Percentiles rank a stretch among this genome's conserved stretches.
These are phyloP conservation scores for Eulemur rubriventer DNA, from an alignment of 2,797 vertebrate genomes.

Conservation along the genomic window DNA sequence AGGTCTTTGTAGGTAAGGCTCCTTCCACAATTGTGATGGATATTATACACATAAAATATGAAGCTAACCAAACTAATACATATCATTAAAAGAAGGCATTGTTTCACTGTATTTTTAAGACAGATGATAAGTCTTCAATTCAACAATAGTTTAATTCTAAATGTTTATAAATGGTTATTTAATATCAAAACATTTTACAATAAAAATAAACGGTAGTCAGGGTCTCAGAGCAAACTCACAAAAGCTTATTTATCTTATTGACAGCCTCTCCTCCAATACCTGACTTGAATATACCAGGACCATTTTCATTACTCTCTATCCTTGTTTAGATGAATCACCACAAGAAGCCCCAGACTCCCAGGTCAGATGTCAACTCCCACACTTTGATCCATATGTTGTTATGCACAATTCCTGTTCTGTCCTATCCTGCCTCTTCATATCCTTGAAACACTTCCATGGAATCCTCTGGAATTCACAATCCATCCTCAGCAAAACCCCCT, in stretches of 20 bases:
- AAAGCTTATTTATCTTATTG: neutral
- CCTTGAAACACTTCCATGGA: conserved; percentile 17
- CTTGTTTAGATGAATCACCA: conserved; percentile 3
- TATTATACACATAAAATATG: conserved; percentile 5
- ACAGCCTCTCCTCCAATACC: neutral
- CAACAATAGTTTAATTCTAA: conserved; percentile 37
- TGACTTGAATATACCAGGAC: conserved; percentile 10
- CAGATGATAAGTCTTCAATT: conserved; percentile 1
- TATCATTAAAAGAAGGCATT: neutral
- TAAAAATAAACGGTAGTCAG: conserved; percentile 34
- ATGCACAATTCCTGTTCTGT: conserved; percentile 24
- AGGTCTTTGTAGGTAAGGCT: conserved; percentile 7
- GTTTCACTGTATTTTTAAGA: neutral
- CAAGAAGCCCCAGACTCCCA: neutral
- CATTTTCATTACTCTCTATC: neutral
- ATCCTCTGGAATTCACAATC: conserved; percentile 14
- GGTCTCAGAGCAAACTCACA: conserved; percentile 41
- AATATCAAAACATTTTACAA: conserved; percentile 18
- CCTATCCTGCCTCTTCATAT: neutral
- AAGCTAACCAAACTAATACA: conserved; percentile 18
- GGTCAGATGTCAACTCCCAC: neutral
- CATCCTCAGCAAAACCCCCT: neutral
- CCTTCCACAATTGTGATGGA: neutral
- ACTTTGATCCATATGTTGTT: neutral
- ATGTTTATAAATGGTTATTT: conserved; percentile 6